These are phyloP conservation scores for Heteromurus nitidus DNA, from an alignment of 2,888 invertebrate species.

Conservation along the genomic window DNA sequence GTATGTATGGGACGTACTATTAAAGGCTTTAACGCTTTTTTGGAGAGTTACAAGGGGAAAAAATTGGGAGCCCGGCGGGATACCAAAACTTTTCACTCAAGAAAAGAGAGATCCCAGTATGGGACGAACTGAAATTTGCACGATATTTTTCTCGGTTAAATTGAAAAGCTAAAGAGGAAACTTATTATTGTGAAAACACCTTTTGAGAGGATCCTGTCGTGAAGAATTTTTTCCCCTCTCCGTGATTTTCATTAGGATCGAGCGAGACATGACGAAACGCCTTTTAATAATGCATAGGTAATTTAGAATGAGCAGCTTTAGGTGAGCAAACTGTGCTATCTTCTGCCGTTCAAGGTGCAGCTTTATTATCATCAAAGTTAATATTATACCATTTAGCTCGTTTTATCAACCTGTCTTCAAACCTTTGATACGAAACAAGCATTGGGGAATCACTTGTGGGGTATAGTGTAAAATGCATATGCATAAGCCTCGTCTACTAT, in stretches of 20 bases:
- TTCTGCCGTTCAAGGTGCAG: constrained; percentile 60
- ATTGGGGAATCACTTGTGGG: background rate
- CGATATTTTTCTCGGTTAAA: constrained; percentile 65
- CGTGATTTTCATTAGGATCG: constrained; percentile 57
- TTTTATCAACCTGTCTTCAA: constrained; percentile 54
- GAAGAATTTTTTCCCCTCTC: constrained; percentile 21
- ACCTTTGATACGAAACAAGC: constrained; percentile 39
- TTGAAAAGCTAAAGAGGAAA: constrained; percentile 54
- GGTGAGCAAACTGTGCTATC: constrained; percentile 12
- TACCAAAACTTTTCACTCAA: constrained; percentile 63
- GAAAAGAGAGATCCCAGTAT: constrained; percentile 52
- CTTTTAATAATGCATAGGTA: constrained; percentile 64
- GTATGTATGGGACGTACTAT: background rate
- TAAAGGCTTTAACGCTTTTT: constrained; percentile 16
- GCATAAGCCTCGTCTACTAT: too few species aligned
- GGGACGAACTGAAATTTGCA: constrained; percentile 62
- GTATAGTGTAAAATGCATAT: too few species aligned
- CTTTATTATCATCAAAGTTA: constrained; percentile 56
- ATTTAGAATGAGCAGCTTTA: constrained; percentile 52
- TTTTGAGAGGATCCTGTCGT: constrained; percentile 57
- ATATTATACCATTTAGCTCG: constrained; percentile 51
- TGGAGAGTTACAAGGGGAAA: constrained; percentile 20
- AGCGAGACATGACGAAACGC: constrained; percentile 58
- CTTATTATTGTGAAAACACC: constrained; percentile 54
- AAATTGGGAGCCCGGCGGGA: constrained; percentile 58